phyloP scores from a whole-genome alignment of 2,797 vertebrate species.

The Enteromius fasciolatus region DNA sequence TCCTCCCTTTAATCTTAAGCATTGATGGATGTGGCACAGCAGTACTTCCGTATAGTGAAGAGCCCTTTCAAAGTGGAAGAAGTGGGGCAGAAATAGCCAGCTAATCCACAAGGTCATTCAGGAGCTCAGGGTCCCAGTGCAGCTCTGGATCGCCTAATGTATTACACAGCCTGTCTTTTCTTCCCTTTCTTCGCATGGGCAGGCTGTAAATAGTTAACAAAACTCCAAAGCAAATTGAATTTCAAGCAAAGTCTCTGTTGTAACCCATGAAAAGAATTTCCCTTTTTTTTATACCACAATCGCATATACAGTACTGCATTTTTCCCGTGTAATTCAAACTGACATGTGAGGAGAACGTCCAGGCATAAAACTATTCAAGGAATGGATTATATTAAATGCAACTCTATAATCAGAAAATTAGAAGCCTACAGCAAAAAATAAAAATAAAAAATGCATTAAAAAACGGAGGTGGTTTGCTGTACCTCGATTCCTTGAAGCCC shows the following conservation, averaged over 20 bases:
- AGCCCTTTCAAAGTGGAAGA: conserved; percentile 71
- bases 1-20: conserved; percentile 65
- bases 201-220: conserved; percentile 65
- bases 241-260: conserved; percentile 67
- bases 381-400: not conserved
- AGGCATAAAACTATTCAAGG: not conserved
- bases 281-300: conserved; percentile 62
- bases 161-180: conserved; percentile 55
- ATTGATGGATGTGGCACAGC: conserved; percentile 67
- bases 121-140: conserved; percentile 63
- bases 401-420: not conserved
- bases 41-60: conserved; percentile 65
- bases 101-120: conserved; percentile 76
- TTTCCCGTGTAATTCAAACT: not conserved
- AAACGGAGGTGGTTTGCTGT: conserved; percentile 25
- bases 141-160: conserved; percentile 57
- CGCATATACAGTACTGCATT: not conserved
- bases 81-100: conserved; percentile 73
- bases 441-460: not conserved
- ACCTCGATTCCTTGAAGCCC: conserved; percentile 39
- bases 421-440: not conserved
- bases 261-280: conserved; percentile 71
- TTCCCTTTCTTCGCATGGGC: conserved; percentile 28
- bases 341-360: not conserved
- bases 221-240: conserved; percentile 72